Conservation (phyloP, 1,140 invertebrate genomes). For the Drosophila busckii region DNA sequence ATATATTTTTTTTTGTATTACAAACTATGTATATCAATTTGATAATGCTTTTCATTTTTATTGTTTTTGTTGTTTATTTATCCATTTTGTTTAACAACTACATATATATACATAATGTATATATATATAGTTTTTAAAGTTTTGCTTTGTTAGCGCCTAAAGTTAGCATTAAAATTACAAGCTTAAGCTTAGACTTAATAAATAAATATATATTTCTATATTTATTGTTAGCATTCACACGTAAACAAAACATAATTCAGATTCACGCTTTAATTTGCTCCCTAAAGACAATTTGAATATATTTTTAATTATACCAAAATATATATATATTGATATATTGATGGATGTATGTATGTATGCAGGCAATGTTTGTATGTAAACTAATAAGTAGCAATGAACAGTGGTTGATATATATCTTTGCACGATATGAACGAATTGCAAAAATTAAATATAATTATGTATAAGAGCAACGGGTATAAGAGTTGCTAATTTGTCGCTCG, state of each 20-base stretch:
- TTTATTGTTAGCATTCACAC: slow-evolving; percentile 18
- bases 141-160: slow-evolving; percentile 27
- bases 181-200: slow-evolving; percentile 14
- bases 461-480: slow-evolving; percentile 1
- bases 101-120: background rate
- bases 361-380: slow-evolving; percentile 2
- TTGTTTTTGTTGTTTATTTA: slow-evolving; percentile 2
- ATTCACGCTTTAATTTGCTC: slow-evolving; percentile 52
- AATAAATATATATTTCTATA: slow-evolving; percentile 1
- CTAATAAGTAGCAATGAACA: slow-evolving; percentile 4
- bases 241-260: slow-evolving; percentile 40
- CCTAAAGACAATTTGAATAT: slow-evolving; percentile 63
- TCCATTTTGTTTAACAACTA: background rate
- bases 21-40: background rate
- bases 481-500: too few species aligned
- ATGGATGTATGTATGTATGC: slow-evolving; percentile 16
- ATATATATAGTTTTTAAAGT: background rate
- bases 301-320: slow-evolving; percentile 8
- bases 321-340: slow-evolving; percentile 2
- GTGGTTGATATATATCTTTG: slow-evolving; percentile 25
- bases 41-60: slow-evolving; percentile 4
- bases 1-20: background rate
- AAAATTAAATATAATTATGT: background rate
- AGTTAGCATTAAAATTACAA: slow-evolving; percentile 15
- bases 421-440: slow-evolving; percentile 30